These are phyloP conservation scores for Ammodytes dubius DNA, from an alignment of 2,113 vertebrate species.

Conservation along the genomic window DNA sequence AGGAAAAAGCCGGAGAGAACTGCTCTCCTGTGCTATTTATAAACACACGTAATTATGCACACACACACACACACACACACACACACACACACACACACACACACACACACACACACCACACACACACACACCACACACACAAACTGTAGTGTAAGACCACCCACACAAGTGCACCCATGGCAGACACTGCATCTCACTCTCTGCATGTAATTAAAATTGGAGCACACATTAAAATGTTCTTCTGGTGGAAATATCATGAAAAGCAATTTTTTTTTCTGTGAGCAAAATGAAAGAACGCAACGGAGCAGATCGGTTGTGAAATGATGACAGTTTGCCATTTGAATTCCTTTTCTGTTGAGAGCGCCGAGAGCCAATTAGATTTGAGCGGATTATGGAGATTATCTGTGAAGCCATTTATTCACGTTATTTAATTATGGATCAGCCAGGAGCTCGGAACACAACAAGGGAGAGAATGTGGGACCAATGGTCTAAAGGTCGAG, in stretches of 20 bases:
- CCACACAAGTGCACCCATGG: constrained; percentile 15
- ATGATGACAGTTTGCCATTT: constrained; percentile 39
- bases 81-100: constrained; percentile 21
- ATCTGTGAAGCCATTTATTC: constrained; percentile 64
- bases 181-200: constrained; percentile 5
- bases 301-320: constrained; percentile 30
- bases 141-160: constrained; percentile 1
- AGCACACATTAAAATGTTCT: constrained; percentile 18
- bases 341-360: constrained; percentile 30
- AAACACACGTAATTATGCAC: constrained; percentile 20
- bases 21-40: constrained; percentile 38
- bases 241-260: constrained; percentile 14
- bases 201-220: constrained; percentile 49
- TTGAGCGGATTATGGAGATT: constrained; percentile 73
- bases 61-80: neutral
- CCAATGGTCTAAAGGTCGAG: constrained; percentile 42
- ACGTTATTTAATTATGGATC: constrained; percentile 72
- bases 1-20: constrained; percentile 51
- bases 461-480: constrained; percentile 32
- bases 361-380: constrained; percentile 68
- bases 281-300: neutral
- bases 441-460: constrained; percentile 27
- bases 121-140: neutral
- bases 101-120: constrained; percentile 2
- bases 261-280: neutral